A percentile compares a stretch with the other conserved stretches of the same genome.
Evolutionary conservation across 2,888 invertebrate species (phyloP).

Genomic region (Stenurella melanura): DNA sequence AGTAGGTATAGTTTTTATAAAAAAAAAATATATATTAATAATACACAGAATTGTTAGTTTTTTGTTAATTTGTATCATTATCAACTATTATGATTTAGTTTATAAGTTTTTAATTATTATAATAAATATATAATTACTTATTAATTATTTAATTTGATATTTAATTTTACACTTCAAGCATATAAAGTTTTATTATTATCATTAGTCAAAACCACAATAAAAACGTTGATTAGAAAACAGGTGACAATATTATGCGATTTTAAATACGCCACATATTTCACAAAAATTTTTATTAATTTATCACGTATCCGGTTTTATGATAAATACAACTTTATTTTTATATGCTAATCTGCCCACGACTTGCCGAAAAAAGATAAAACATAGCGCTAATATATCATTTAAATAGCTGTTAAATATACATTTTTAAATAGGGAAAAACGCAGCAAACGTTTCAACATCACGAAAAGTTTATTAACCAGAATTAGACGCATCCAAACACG

Average conservation of each 20-base stretch:
- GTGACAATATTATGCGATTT: constrained; percentile 4
- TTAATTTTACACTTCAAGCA: background rate
- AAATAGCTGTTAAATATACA: constrained; percentile 26
- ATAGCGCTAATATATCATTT: constrained; percentile 22
- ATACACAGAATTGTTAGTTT: background rate
- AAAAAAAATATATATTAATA: background rate
- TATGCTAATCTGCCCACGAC: constrained; percentile 1
- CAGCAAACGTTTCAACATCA: constrained; percentile 7
- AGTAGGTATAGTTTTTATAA: background rate
- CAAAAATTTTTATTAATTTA: constrained; percentile 1
- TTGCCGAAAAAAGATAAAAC: background rate
- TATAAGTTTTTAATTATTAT: constrained; percentile 7
- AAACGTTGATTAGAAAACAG: constrained; percentile 7
- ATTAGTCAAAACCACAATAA: background rate
- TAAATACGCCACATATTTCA: background rate
- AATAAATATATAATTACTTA: background rate
- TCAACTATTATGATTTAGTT: background rate
- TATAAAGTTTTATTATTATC: background rate
- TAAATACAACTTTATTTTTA: background rate
- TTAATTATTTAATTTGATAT: background rate
- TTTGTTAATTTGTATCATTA: background rate
- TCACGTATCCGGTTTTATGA: constrained; percentile 1
- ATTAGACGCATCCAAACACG: constrained; percentile 15
- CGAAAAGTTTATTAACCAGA: constrained; percentile 5
- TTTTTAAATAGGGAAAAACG: constrained; percentile 11